Conservation (phyloP, 2,797 vertebrate genomes). For the Cottoperca gobio region DNA sequence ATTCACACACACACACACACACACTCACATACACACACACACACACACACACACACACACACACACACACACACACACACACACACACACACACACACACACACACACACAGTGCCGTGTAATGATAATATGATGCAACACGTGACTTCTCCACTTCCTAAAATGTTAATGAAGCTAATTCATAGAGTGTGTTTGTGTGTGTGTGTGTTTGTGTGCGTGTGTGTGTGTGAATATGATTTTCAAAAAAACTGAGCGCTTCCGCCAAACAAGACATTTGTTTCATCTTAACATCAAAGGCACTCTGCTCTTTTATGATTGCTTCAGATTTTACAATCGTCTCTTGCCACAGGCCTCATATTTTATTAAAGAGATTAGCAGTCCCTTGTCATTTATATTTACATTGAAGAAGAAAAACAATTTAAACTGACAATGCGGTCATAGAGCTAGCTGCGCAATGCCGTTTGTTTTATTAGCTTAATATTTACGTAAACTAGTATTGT, state of each 20-base stretch:
- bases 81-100: background rate
- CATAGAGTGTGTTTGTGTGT: background rate
- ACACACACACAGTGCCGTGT: background rate
- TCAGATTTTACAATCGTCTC: constrained; percentile 56
- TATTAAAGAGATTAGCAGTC: constrained; percentile 43
- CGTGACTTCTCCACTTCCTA: constrained; percentile 27
- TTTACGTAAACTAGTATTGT: background rate
- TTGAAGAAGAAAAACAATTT: constrained; percentile 15
- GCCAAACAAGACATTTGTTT: constrained; percentile 70
- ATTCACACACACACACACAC: background rate
- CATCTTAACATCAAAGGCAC: constrained; percentile 74
- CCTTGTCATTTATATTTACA: constrained; percentile 52
- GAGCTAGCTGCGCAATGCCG: background rate
- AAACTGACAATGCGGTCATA: background rate
- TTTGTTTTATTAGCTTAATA: background rate
- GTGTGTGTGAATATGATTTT: no score
- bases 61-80: background rate
- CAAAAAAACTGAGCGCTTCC: constrained; percentile 33
- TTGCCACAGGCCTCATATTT: constrained; percentile 50
- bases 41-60: background rate
- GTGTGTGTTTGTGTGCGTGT: constrained; percentile 4
- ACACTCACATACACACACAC: no score
- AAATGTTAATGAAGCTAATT: constrained; percentile 45
- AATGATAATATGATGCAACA: constrained; percentile 2
- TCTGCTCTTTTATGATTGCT: constrained; percentile 65